Evolutionary conservation across 1,140 invertebrate species (phyloP).

Genomic region (Philaenus spumarius): DNA sequence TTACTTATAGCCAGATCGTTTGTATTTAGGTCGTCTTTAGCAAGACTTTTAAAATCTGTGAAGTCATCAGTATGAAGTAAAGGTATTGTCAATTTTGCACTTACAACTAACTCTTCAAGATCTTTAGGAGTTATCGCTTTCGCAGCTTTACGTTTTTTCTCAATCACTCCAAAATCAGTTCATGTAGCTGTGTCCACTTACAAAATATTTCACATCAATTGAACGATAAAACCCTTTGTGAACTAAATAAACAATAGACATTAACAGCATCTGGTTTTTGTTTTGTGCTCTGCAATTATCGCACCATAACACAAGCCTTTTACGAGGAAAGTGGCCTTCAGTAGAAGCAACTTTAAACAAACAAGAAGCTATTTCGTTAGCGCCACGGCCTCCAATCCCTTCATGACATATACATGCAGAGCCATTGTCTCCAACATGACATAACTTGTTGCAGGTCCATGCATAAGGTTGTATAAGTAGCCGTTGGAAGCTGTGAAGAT

Average conservation of each 20-base stretch:
- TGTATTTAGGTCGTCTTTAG: too few species aligned
- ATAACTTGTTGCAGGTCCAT: constrained; percentile 11
- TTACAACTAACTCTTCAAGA: too few species aligned
- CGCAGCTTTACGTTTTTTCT: too few species aligned
- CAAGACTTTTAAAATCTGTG: too few species aligned
- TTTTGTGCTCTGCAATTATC: constrained; percentile 18
- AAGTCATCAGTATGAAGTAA: too few species aligned
- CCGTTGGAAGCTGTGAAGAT: neutral
- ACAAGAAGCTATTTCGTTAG: constrained; percentile 15
- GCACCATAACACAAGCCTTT: too few species aligned
- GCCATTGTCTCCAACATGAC: constrained; percentile 7
- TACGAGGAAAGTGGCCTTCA: neutral
- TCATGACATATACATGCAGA: constrained; percentile 10
- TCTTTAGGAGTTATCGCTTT: too few species aligned
- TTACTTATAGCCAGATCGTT: too few species aligned
- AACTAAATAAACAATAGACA: constrained; percentile 3
- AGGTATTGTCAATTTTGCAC: too few species aligned
- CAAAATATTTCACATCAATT: constrained; percentile 23
- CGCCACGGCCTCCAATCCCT: constrained; percentile 11
- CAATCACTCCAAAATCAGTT: too few species aligned
- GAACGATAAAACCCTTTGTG: constrained; percentile 4
- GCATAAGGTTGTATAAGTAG: neutral
- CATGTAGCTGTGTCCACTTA: constrained; percentile 23
- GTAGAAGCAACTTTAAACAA: constrained; percentile 13
- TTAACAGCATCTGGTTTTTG: constrained; percentile 7